Conservation (phyloP, 2,888 invertebrate species). For the Eristalinus aeneus region DNA sequence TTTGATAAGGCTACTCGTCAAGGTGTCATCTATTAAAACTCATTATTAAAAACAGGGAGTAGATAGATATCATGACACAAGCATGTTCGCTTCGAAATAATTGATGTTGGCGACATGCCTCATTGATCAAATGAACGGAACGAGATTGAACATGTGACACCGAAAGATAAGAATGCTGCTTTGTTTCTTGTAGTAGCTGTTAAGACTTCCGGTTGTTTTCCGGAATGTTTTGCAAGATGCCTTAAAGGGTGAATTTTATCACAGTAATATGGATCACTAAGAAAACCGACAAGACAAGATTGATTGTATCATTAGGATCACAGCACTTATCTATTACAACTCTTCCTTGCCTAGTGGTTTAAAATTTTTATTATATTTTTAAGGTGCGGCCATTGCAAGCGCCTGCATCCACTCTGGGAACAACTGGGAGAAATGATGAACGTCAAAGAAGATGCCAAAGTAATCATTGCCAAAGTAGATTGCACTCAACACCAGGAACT, state of each 20-base stretch:
- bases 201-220: background rate
- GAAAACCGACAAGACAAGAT: too few species aligned
- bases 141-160: background rate
- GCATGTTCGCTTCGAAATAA: background rate
- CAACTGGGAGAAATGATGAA: slow-evolving; percentile 88
- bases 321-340: too few species aligned
- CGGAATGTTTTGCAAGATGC: background rate
- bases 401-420: slow-evolving; percentile 92
- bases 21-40: background rate
- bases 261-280: too few species aligned
- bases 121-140: background rate
- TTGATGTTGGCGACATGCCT: background rate
- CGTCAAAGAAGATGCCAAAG: slow-evolving; percentile 82
- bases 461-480: slow-evolving; percentile 91
- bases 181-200: background rate
- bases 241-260: too few species aligned
- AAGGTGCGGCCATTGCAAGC: slow-evolving; percentile 94
- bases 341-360: too few species aligned
- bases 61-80: background rate
- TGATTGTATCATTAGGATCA: too few species aligned
- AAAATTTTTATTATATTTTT: background rate
- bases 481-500: slow-evolving; percentile 88
- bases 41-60: background rate
- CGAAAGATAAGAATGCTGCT: background rate
- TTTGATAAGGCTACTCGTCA: background rate